Base-by-base conservation (phyloP, 2,113 vertebrate genomes). In the Strigops habroptila region DNA sequence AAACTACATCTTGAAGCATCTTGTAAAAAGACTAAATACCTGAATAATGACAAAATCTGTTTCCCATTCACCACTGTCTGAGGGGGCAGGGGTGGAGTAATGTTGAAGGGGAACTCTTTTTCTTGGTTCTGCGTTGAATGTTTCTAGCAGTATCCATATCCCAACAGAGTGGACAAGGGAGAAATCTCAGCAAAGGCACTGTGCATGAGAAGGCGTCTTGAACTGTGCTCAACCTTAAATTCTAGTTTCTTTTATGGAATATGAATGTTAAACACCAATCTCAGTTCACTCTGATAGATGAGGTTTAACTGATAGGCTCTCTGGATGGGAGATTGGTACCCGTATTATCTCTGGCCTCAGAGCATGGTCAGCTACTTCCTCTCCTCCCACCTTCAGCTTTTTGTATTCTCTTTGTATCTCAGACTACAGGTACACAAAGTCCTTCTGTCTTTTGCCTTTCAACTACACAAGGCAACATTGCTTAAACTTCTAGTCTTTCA, bases 401-500 rank as follows among this genome's bases (percentile, higher is more conserved):
- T 70, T 75, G 25, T 75, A 49, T 69, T 86, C 60, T 41, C 16
- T 81, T 90, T 30, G 12, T 11, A 31, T 39, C 21, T 82, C 28
- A n/a, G 37, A 48, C 37, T 70, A 49, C 0, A 3, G 8, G 30
- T 55, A 62, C 57, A 76, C 60, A 59, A 88, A 90, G n/a, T 70
- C 52, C 28, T 87, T 95, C 81, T 64, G 37, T 86, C 35, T 68
- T 80, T 77, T 75, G 33, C 46, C 49, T 94, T 91, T 84, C 83
- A 85, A 73, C 41, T 60, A 31, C 35, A 15, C 30, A 73, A 78
- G 75, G 71, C 63, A 93, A 79, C 67, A 48, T 79, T 94, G 52
- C 90, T 97, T 97, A 91, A 96, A 91, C 97, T 97, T 96, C 95
- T 64, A 51, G 73, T 79, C 65, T 96, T 96, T 96, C 68, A 37